Conservation (phyloP, 2,113 vertebrate genomes). For the Empidonax traillii region DNA sequence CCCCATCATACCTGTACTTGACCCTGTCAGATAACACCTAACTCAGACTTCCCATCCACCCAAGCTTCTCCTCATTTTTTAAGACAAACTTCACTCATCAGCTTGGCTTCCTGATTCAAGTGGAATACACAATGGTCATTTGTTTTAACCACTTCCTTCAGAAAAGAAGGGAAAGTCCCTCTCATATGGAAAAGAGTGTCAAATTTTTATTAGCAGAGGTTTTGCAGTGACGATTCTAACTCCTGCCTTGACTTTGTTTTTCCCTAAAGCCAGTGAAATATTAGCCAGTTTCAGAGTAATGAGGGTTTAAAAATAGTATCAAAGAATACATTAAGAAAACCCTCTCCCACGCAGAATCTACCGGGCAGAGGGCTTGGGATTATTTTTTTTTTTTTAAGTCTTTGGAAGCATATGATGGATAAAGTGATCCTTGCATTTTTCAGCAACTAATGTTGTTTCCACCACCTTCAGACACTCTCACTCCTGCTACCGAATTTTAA, state of each 20-base stretch:
- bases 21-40: background rate
- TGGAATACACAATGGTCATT: constrained; percentile 52
- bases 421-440: constrained; percentile 46
- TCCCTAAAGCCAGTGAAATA: constrained; percentile 11
- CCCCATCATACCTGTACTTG: constrained; percentile 9
- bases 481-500: constrained; percentile 32
- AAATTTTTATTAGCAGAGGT: constrained; percentile 39
- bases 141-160: constrained; percentile 55
- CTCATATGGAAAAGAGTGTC: constrained; percentile 57
- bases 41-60: background rate
- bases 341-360: background rate
- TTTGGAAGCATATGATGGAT: constrained; percentile 32
- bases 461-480: constrained; percentile 59
- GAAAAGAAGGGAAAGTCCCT: constrained; percentile 65
- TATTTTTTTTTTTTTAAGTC: background rate
- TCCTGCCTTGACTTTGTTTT: constrained; percentile 46
- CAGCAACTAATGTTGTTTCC: constrained; percentile 53
- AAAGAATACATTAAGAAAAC: background rate
- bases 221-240: constrained; percentile 23
- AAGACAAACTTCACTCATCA: constrained; percentile 6
- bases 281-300: background rate
- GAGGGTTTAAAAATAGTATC: background rate
- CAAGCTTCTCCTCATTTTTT: constrained; percentile 4
- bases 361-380: background rate
- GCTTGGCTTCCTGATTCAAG: constrained; percentile 38